Conservation (phyloP, 2,888 invertebrate genomes). For the Drosophila colorata region DNA sequence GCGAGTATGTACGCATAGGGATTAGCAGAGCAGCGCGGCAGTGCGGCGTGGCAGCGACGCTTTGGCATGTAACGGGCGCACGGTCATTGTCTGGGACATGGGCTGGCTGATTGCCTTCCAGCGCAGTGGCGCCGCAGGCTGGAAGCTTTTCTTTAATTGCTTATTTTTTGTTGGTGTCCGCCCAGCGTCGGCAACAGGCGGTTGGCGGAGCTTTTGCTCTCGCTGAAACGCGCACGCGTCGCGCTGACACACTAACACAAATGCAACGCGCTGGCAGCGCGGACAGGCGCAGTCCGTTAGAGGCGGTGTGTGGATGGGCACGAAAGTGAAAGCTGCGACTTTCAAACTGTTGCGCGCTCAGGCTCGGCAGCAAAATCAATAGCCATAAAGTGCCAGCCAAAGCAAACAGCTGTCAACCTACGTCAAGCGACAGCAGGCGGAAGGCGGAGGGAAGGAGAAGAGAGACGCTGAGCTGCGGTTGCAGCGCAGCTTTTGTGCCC, state of each 20-base stretch:
- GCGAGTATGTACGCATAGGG: slow-evolving; percentile 19
- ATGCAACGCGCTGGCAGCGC: slow-evolving; percentile 32
- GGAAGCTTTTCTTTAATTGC: slow-evolving; percentile 26
- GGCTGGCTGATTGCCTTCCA: slow-evolving; percentile 50
- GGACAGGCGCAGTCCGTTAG: slow-evolving; percentile 47
- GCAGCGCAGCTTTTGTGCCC: slow-evolving; percentile 20
- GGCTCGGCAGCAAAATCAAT: slow-evolving; percentile 73
- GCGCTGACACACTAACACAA: slow-evolving; percentile 75
- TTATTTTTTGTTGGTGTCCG: slow-evolving; percentile 21
- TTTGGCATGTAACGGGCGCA: slow-evolving; percentile 32
- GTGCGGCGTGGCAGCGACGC: slow-evolving; percentile 23
- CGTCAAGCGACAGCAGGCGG: slow-evolving; percentile 59
- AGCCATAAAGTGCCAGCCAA: slow-evolving; percentile 52
- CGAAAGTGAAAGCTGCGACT: slow-evolving; percentile 80
- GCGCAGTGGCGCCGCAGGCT: slow-evolving; percentile 58
- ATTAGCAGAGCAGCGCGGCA: slow-evolving; percentile 25
- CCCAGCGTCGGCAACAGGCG: slow-evolving; percentile 67
- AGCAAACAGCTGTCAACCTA: slow-evolving; percentile 82
- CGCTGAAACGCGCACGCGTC: slow-evolving; percentile 60
- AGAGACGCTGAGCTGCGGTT: slow-evolving; percentile 20
- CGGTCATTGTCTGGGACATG: slow-evolving; percentile 66
- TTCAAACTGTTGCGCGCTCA: slow-evolving; percentile 75
- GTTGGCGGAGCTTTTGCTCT: slow-evolving; percentile 49
- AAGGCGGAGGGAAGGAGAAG: slow-evolving; percentile 1
- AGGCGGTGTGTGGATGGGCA: slow-evolving; percentile 27